Base-by-base conservation (phyloP, 2,797 vertebrate species). In the Malacoctenus gilli region DNA sequence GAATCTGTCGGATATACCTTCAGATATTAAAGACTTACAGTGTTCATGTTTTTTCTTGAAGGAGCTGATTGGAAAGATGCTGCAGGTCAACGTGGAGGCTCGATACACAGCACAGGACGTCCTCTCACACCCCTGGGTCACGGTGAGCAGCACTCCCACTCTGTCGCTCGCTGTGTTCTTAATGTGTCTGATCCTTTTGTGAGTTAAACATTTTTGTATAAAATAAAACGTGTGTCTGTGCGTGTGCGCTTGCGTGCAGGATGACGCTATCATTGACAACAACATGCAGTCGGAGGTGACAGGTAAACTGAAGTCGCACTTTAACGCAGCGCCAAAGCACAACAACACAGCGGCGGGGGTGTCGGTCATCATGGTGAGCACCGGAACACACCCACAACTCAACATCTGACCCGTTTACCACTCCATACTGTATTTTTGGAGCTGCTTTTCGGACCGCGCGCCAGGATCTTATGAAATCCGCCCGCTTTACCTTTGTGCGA, bases 231-330 rank as follows among this genome's bases (percentile, higher is more conserved):
- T 21, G 2, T 4, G 14, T 36, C 18, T 19, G 2, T 1, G 3
- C 18, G 23, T 44, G 5, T 40, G 16, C 56, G 61, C 53, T 20
- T 69, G 21, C 58, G 3, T 10, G 8, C 49, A 98, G 95, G 95
- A 96, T 18, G 94, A 97, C 22, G 83, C 87, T 22, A 89, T 92
- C 71, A 86, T 90, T 78, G 94, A 94, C 83, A 95, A 94, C 86
- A 96, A 97, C 85, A 96, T 98, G 95, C 94, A 96, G 84, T 92
- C 89, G 63, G 95, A 97, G 87, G 95, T 98, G 68, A 94, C 94
- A 89, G 95, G 95, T 92, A 97, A 97, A 95, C 94, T 97, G 77
- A 96, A 93, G 87, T 95, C 93, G 87, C 97, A 98, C 92, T 98
- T 99, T 90, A 94, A 93, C 83, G 89, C 94, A 12, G 83, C 88